These are phyloP conservation scores for Zaprionus inermis DNA, from an alignment of 1,140 invertebrate species.

Conservation along the genomic window DNA sequence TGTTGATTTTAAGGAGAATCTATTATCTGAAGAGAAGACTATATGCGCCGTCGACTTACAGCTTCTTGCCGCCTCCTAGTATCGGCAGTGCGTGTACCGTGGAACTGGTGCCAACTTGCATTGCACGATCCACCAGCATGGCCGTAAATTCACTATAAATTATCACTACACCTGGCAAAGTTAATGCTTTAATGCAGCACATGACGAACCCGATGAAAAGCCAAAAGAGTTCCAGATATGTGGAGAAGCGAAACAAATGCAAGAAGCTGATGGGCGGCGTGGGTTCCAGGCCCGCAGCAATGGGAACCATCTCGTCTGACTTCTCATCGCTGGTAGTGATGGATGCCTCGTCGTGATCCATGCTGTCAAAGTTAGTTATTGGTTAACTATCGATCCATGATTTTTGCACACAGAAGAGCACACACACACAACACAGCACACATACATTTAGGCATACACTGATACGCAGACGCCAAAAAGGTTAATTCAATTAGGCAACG, in stretches of 20 bases:
- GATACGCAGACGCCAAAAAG: constrained; percentile 58
- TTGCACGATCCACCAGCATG: constrained; percentile 86
- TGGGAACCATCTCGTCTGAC: constrained; percentile 54
- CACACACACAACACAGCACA: constrained; percentile 4
- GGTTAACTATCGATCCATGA: constrained; percentile 55
- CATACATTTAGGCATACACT: constrained; percentile 17
- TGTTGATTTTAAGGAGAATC: constrained; percentile 18
- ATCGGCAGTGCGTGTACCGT: constrained; percentile 82
- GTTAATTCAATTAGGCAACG: constrained; percentile 78
- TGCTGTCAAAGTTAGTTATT: constrained; percentile 44
- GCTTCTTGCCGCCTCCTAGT: constrained; percentile 84
- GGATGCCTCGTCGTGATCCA: constrained; percentile 75
- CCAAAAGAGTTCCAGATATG: constrained; percentile 86
- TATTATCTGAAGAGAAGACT: not conserved
- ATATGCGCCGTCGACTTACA: constrained; percentile 85
- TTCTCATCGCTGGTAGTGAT: constrained; percentile 61
- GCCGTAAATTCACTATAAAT: constrained; percentile 89
- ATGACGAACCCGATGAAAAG: constrained; percentile 86
- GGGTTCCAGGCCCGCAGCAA: constrained; percentile 67
- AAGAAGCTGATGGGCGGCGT: constrained; percentile 64
- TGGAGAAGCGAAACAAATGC: constrained; percentile 87
- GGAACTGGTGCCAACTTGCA: constrained; percentile 80
- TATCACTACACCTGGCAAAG: constrained; percentile 88
- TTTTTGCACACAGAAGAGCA: constrained; percentile 16
- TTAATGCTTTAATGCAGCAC: constrained; percentile 86